Conservation (phyloP, 2,797 vertebrate genomes). For the Cygnus olor region DNA sequence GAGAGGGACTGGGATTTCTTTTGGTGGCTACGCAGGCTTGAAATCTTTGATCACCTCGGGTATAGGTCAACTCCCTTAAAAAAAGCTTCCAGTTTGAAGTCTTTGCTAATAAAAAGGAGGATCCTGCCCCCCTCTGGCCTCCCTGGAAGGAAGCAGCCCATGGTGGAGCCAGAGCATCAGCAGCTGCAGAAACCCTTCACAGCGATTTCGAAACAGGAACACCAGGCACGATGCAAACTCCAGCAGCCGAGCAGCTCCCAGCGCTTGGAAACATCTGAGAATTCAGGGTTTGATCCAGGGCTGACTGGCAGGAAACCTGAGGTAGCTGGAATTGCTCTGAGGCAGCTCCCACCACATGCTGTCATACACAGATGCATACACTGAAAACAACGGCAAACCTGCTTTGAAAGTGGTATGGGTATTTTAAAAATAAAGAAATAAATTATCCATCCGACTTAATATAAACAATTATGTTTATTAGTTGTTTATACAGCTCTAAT, state of each 20-base stretch:
- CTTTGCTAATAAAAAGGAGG: not conserved
- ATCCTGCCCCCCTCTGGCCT: slow-evolving; percentile 51
- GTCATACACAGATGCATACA: too few species aligned
- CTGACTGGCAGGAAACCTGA: not conserved
- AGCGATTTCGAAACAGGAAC: fast-evolving
- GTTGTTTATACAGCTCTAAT: not conserved
- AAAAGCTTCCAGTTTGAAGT: not conserved
- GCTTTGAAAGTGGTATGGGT: fast-evolving
- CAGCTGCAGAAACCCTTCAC: not conserved
- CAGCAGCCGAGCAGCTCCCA: fast-evolving
- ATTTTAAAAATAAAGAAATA: not conserved
- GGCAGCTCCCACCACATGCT: not conserved
- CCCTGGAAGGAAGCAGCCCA: not conserved
- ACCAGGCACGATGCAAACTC: fast-evolving
- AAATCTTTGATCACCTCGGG: not conserved
- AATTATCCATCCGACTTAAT: not conserved
- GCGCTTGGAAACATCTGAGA: fast-evolving
- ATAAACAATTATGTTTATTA: slow-evolving; percentile 1
- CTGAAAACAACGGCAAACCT: not conserved
- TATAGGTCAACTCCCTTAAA: not conserved
- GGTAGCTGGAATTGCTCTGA: not conserved
- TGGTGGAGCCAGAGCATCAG: not conserved
- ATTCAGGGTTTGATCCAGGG: not conserved
- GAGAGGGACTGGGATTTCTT: not conserved
- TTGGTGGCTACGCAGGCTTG: fast-evolving